Percentiles rank a stretch among this genome's conserved stretches.
Conservation (phyloP, 1,140 invertebrate species). For the Panulirus ornatus region DNA sequence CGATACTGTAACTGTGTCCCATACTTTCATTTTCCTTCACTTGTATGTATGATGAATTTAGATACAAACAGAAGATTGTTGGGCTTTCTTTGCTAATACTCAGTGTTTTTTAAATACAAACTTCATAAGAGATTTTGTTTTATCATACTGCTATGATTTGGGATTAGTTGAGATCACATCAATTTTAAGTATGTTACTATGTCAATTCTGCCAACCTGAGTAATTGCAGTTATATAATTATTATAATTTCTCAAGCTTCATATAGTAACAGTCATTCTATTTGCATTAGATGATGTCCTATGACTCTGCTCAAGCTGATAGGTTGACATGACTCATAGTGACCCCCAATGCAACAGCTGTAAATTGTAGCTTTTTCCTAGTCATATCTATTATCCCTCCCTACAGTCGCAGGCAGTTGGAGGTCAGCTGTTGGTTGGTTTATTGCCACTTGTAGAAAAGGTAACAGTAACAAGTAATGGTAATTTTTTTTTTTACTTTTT, state of each 20-base stretch:
- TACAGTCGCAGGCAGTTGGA: constrained; percentile 49
- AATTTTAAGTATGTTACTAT: constrained; percentile 54
- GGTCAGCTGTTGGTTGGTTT: constrained; percentile 43
- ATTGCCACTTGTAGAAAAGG: constrained; percentile 32
- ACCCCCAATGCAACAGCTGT: constrained; percentile 65
- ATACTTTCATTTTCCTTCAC: constrained; percentile 54
- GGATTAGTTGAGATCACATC: constrained; percentile 66
- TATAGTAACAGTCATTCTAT: constrained; percentile 64
- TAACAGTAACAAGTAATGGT: neutral
- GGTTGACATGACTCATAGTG: constrained; percentile 60
- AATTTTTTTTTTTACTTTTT: too few species aligned
- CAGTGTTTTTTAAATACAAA: constrained; percentile 51
- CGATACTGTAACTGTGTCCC: constrained; percentile 63
- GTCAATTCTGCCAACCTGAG: constrained; percentile 55
- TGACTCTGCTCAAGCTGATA: constrained; percentile 57
- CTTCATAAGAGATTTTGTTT: constrained; percentile 47
- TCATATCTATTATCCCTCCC: constrained; percentile 70
- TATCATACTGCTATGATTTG: constrained; percentile 60
- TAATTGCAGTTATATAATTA: constrained; percentile 25
- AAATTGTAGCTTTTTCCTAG: constrained; percentile 74
- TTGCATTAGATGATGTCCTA: constrained; percentile 61
- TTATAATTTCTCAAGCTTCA: constrained; percentile 62
- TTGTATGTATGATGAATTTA: constrained; percentile 66
- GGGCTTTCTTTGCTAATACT: constrained; percentile 70
- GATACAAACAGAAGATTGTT: constrained; percentile 52